phyloP scores from a whole-genome alignment of 2,113 vertebrate genomes.

The Dromaius novaehollandiae region DNA sequence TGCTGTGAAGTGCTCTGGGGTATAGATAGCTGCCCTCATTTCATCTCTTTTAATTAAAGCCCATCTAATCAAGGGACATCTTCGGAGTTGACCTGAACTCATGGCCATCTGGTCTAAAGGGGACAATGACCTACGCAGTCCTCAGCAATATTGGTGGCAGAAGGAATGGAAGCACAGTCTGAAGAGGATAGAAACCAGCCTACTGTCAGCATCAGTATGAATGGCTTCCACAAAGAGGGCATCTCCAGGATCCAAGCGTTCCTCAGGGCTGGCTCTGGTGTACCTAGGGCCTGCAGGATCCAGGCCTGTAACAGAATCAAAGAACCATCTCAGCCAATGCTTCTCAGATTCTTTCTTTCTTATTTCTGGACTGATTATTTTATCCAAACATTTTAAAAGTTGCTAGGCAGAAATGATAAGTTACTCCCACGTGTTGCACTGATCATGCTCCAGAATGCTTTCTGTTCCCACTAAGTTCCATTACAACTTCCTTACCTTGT shows the following conservation, averaged over 20 bases:
- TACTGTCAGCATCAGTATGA: slow-evolving; percentile 95
- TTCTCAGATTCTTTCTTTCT: background rate
- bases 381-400: background rate
- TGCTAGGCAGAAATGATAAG: background rate
- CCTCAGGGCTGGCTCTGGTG: slow-evolving; percentile 82
- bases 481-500: background rate
- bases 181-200: slow-evolving; percentile 50
- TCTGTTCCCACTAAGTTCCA: rapidly evolving
- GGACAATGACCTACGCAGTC: background rate
- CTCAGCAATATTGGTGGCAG: background rate
- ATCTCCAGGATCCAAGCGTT: slow-evolving; percentile 90
- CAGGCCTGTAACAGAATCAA: slow-evolving; percentile 77
- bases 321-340: background rate
- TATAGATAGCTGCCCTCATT: background rate
- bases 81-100: background rate
- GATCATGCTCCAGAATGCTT: background rate
- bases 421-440: background rate
- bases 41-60: background rate
- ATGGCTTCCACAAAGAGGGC: slow-evolving; percentile 94
- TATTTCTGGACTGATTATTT: background rate
- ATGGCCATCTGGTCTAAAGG: background rate
- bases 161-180: background rate
- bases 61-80: background rate
- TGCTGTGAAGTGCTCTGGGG: background rate
- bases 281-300: slow-evolving; percentile 94